Evolutionary conservation across 2,888 invertebrate genomes (phyloP).

Genomic region (Eilema caniola): DNA sequence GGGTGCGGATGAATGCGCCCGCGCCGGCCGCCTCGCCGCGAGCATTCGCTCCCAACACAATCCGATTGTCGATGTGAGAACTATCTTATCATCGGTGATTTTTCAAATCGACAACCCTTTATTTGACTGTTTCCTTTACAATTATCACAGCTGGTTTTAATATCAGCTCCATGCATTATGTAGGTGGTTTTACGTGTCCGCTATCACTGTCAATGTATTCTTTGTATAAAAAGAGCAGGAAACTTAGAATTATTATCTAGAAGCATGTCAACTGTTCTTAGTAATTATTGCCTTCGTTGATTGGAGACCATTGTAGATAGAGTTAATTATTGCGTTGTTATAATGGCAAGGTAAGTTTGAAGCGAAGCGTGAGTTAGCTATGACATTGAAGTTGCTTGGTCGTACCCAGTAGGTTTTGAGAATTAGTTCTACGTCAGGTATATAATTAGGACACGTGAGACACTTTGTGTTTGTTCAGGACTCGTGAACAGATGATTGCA

Average conservation of each 20-base stretch:
- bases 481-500: constrained; percentile 75
- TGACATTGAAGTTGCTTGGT: constrained; percentile 65
- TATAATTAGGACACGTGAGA: constrained; percentile 78
- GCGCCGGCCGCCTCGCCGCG: constrained; percentile 56
- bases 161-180: constrained; percentile 48
- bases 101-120: constrained; percentile 74
- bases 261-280: constrained; percentile 52
- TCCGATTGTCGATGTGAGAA: constrained; percentile 72
- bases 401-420: constrained; percentile 65
- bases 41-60: constrained; percentile 68
- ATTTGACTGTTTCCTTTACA: constrained; percentile 75
- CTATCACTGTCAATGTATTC: constrained; percentile 38
- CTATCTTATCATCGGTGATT: constrained; percentile 77
- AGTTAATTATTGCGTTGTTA: constrained; percentile 62
- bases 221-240: constrained; percentile 48
- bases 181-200: constrained; percentile 26
- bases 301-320: constrained; percentile 59
- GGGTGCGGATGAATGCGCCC: constrained; percentile 70
- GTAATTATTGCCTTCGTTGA: constrained; percentile 65
- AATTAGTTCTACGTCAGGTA: constrained; percentile 62
- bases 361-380: constrained; percentile 71
- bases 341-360: constrained; percentile 68
- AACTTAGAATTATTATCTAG: constrained; percentile 52
- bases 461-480: constrained; percentile 82
- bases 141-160: constrained; percentile 68